A percentile compares a stretch with the other conserved stretches of the same genome.
These are phyloP conservation scores for Brachyptera putata DNA, from an alignment of 2,888 invertebrate species.

Conservation along the genomic window DNA sequence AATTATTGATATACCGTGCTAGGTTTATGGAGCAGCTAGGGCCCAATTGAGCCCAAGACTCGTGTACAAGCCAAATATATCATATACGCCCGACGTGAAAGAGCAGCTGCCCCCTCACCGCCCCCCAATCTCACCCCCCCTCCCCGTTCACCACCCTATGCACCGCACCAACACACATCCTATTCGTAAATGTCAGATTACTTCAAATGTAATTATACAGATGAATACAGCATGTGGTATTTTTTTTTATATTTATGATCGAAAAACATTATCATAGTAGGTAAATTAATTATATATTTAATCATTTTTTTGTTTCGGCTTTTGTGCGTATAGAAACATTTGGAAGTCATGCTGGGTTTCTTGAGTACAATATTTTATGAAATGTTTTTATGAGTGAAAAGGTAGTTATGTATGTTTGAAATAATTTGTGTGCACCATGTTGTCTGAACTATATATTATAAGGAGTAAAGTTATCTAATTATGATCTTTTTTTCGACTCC, in stretches of 20 bases:
- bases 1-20: slow-evolving; percentile 9
- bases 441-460: too few relatives aligned
- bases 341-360: too few relatives aligned
- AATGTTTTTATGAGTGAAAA: too few relatives aligned
- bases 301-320: background rate
- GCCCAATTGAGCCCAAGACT: slow-evolving; percentile 3
- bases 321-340: too few relatives aligned
- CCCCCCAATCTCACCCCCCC: background rate
- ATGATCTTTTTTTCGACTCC: too few relatives aligned
- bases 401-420: too few relatives aligned
- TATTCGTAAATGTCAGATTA: slow-evolving; percentile 11
- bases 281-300: slow-evolving; percentile 16
- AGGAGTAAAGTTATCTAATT: too few relatives aligned
- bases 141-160: too few relatives aligned
- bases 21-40: background rate
- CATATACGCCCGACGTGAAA: slow-evolving; percentile 13
- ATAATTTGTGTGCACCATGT: too few relatives aligned
- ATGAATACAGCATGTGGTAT: slow-evolving; percentile 13
- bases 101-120: slow-evolving; percentile 11
- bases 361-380: too few relatives aligned
- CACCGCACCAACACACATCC: background rate
- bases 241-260: slow-evolving; percentile 7
- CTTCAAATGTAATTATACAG: slow-evolving; percentile 17
- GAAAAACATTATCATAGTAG: slow-evolving; percentile 10
- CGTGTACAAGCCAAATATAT: slow-evolving; percentile 16